Evolutionary conservation across 2,113 vertebrate species (phyloP).

Genomic region (Cynocephalus volans): DNA sequence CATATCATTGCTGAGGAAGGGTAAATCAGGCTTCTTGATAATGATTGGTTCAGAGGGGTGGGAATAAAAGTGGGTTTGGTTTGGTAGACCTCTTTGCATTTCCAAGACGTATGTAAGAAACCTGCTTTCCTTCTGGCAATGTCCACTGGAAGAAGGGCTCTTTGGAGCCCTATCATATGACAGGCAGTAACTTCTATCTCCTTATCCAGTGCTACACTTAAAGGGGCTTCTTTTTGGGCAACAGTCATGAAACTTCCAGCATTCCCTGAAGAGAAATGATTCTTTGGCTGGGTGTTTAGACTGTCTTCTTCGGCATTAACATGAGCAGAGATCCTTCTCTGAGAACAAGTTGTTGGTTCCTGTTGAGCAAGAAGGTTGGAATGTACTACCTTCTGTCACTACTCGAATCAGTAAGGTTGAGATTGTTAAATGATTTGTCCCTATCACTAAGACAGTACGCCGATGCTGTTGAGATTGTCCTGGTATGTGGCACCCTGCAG

Average conservation of each 20-base stretch:
- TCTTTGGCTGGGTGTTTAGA: background rate
- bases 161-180: background rate
- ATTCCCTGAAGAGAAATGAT: background rate
- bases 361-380: background rate
- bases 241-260: background rate
- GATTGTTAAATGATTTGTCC: background rate
- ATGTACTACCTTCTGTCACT: background rate
- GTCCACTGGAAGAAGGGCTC: background rate
- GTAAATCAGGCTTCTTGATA: background rate
- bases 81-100: background rate
- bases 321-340: background rate
- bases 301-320: background rate
- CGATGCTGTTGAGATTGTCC: background rate
- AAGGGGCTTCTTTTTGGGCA: background rate
- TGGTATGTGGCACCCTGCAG: background rate
- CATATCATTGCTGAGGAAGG: background rate
- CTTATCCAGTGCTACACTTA: background rate
- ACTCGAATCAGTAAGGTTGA: background rate
- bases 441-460: fast-evolving
- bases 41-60: background rate
- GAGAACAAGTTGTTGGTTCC: background rate
- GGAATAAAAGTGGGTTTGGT: background rate
- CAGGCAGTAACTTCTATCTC: background rate
- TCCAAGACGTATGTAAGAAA: background rate
- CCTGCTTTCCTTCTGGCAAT: background rate